Evolutionary conservation across 2,113 vertebrate genomes (phyloP).

Genomic region (Steatornis caripensis): DNA sequence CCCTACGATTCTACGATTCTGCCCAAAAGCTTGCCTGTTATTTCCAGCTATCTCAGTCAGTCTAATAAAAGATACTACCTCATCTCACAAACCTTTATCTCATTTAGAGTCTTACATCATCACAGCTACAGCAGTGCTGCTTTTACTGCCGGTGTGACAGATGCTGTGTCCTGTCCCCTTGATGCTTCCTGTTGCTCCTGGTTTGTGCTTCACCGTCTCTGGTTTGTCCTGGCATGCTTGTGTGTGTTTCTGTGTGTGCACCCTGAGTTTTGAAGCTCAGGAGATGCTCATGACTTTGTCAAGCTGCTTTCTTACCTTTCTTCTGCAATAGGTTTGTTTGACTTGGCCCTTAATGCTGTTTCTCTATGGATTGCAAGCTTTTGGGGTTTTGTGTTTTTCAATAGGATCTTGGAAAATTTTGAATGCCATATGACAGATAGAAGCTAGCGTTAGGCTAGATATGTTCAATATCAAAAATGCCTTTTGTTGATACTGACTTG

Average conservation of each 20-base stretch:
- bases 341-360: not conserved
- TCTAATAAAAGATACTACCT: not conserved
- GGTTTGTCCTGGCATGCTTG: fast-evolving
- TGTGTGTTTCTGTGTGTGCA: not conserved
- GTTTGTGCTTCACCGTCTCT: not conserved
- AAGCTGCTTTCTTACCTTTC: not conserved
- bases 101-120: not conserved
- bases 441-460: not conserved
- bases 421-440: not conserved
- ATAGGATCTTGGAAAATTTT: not conserved
- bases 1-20: too few relatives aligned
- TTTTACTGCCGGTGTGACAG: not conserved
- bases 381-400: not conserved
- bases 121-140: not conserved
- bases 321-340: not conserved
- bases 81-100: not conserved
- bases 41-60: not conserved
- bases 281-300: not conserved
- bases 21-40: not conserved
- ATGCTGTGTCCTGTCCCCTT: not conserved
- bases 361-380: not conserved
- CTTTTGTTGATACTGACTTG: not conserved
- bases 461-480: not conserved
- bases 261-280: not conserved
- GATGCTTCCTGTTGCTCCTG: not conserved